A percentile compares a stretch with the other conserved stretches of the same genome.
Conservation (phyloP, 2,888 invertebrate genomes). For the Plagiodera versicolora region DNA sequence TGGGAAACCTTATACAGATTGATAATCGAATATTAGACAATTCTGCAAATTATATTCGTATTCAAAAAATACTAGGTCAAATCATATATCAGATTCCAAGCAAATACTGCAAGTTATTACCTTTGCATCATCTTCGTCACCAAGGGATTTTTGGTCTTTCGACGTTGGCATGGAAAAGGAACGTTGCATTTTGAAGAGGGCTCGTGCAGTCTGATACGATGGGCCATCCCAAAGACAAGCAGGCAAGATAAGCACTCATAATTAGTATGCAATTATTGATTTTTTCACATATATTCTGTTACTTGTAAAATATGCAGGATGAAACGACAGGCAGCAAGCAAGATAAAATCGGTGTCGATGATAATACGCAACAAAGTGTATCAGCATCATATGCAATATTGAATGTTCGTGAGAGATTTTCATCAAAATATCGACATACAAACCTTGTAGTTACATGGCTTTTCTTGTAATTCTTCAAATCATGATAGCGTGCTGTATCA, state of each 20-base stretch:
- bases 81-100: neutral
- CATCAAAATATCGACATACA: too few relatives aligned
- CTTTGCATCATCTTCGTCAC: conserved; percentile 51
- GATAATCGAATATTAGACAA: too few relatives aligned
- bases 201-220: conserved; percentile 63
- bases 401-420: neutral
- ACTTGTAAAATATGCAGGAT: conserved; percentile 44
- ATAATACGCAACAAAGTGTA: conserved; percentile 33
- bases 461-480: too few relatives aligned
- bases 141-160: conserved; percentile 67
- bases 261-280: conserved; percentile 44
- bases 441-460: too few relatives aligned
- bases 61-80: neutral
- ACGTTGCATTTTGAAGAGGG: conserved; percentile 89
- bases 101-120: conserved; percentile 42
- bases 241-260: conserved; percentile 51
- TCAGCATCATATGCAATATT: conserved; percentile 16
- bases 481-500: too few relatives aligned
- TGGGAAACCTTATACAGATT: too few relatives aligned
- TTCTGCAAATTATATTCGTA: too few relatives aligned
- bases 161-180: conserved; percentile 92
- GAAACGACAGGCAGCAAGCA: conserved; percentile 19
- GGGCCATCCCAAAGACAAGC: conserved; percentile 49
- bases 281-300: conserved; percentile 45
- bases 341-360: conserved; percentile 12